A percentile compares a stretch with the other conserved stretches of the same genome.
phyloP scores from a whole-genome alignment of 2,888 invertebrate genomes.

The Epsilonema sp. region DNA sequence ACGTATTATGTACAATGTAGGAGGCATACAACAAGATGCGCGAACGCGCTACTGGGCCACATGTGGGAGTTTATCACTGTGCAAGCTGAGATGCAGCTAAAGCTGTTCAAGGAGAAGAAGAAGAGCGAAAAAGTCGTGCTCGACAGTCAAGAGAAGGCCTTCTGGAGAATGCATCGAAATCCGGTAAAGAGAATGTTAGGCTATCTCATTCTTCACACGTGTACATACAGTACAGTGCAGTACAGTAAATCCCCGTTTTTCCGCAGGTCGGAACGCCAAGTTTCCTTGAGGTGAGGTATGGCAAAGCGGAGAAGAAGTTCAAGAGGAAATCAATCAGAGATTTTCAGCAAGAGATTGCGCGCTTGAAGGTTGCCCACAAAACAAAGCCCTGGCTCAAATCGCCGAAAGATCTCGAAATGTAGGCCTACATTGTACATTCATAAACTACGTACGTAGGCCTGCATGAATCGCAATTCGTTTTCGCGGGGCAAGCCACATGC shows the following conservation, averaged over 20 bases:
- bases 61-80: slow-evolving; percentile 92
- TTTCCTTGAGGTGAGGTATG: slow-evolving; percentile 7
- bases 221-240: not conserved
- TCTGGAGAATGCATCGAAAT: slow-evolving; percentile 85
- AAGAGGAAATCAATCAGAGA: slow-evolving; percentile 1
- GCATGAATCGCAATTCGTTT: no score
- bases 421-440: slow-evolving; percentile 12
- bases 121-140: slow-evolving; percentile 86
- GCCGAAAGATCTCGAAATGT: slow-evolving; percentile 70
- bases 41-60: slow-evolving; percentile 75
- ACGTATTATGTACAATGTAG: no score
- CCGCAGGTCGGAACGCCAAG: not conserved
- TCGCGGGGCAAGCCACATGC: no score
- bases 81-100: slow-evolving; percentile 89
- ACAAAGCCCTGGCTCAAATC: slow-evolving; percentile 63
- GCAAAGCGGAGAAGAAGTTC: slow-evolving; percentile 5
- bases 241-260: not conserved
- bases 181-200: slow-evolving; percentile 41
- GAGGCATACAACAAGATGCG: slow-evolving; percentile 69
- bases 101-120: slow-evolving; percentile 70
- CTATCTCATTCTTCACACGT: slow-evolving; percentile 1
- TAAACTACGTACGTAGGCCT: not conserved
- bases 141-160: slow-evolving; percentile 89
- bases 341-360: slow-evolving; percentile 14
- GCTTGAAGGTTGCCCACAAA: slow-evolving; percentile 22